Base-by-base conservation (phyloP, 2,888 invertebrate genomes). In the Cyrtodaria siliqua region DNA sequence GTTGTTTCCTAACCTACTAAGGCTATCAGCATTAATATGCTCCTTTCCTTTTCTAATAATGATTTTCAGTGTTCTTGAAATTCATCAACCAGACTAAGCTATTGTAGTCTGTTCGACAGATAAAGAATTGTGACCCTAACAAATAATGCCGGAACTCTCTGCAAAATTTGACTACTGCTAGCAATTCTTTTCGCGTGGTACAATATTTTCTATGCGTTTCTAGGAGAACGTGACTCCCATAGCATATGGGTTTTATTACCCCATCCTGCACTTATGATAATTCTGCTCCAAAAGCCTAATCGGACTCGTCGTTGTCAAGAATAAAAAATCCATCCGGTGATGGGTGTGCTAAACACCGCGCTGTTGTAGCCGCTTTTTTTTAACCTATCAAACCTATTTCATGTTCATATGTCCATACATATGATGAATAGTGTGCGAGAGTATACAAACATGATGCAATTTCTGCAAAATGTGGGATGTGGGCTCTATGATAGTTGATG, bases 121-220 rank as follows among this genome's bases (percentile, higher is more conserved):
- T 14, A 55, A 55, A 26, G n/a, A 27, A 55, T 23, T n/a, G n/a
- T 12, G n/a, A n/a, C n/a, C 55, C 23, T 24, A 55, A 27, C 12
- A 55, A 47, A 57, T 62, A 72, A 53, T 75, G 63, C 2, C 57
- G 55, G 4, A 47, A 33, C 47, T 47, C 8, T 4, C 47, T 4
- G 16, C 47, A 47, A 20, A 47, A 47, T 16, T 47, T 33, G 4
- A 33, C n/a, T n/a, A n/a, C n/a, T n/a, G n/a, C n/a, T n/a, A n/a
- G 33, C 33, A 33, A 12, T 47, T 18, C 33, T 9, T 33, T 33
- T 9, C 33, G 33, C 33, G 33, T 33, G 9, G 33, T 33, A 9
- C 33, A 33, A 20, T 33, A 33, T 8, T 33, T 47, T 9, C 33
- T 4, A 33, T 33, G 33, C 9, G 4, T 4, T 33, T 33, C 9